phyloP scores from a whole-genome alignment of 2,888 invertebrate genomes.

The Protophormia terraenovae region DNA sequence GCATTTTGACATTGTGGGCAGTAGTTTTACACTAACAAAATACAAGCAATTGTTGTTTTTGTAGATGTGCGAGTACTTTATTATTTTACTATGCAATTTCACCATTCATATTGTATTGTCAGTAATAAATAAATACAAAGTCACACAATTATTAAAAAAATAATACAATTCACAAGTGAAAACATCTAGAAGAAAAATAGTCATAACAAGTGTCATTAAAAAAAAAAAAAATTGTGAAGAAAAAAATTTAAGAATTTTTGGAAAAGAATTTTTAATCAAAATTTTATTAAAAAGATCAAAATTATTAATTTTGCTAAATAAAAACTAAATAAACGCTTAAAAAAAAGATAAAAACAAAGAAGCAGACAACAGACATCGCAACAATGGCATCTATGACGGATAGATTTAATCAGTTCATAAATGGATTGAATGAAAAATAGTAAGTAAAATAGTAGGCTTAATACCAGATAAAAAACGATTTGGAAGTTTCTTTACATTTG shows the following conservation, averaged over 20 bases:
- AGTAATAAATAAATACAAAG: slow-evolving; percentile 1
- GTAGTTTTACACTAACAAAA: too few relatives aligned
- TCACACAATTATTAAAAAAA: slow-evolving; percentile 30
- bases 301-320: neutral
- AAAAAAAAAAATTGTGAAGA: neutral
- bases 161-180: slow-evolving; percentile 38
- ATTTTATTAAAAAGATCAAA: neutral
- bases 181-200: slow-evolving; percentile 24
- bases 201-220: slow-evolving; percentile 6
- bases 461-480: too few relatives aligned
- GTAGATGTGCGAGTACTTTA: too few relatives aligned
- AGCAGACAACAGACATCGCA: neutral
- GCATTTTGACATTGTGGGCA: too few relatives aligned
- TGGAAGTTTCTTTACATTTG: too few relatives aligned
- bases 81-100: too few relatives aligned
- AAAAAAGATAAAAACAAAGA: neutral
- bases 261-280: slow-evolving; percentile 36
- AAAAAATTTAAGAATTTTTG: neutral
- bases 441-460: slow-evolving; percentile 74
- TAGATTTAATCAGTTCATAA: slow-evolving; percentile 76
- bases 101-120: slow-evolving; percentile 3
- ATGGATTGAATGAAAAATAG: slow-evolving; percentile 78
- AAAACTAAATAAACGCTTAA: neutral
- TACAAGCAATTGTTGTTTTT: too few relatives aligned
- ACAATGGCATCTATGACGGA: slow-evolving; percentile 53